Evolutionary conservation across 2,888 invertebrate species (phyloP).

Genomic region (Cistogaster globosa): DNA sequence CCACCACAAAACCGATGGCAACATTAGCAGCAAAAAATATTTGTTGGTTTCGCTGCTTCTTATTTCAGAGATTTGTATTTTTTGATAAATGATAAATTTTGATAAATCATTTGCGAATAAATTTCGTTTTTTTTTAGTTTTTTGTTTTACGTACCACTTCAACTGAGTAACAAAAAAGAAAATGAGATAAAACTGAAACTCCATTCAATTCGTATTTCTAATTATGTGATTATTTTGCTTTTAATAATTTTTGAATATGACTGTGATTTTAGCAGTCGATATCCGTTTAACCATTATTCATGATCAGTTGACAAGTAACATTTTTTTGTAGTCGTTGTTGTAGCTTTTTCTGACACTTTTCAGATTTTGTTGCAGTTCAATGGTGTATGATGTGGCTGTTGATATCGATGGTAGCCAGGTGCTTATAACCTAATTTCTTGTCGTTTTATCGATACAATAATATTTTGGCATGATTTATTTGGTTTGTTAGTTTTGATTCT

Average conservation of each 20-base stretch:
- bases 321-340: neutral
- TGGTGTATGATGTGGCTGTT: constrained; percentile 20
- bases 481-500: constrained; percentile 34
- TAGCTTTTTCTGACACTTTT: neutral
- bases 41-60: constrained; percentile 28
- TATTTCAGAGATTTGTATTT: constrained; percentile 53
- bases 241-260: constrained; percentile 47
- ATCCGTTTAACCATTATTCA: constrained; percentile 62
- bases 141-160: neutral
- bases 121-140: neutral
- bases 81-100: constrained; percentile 68
- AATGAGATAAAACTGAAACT: neutral
- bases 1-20: constrained; percentile 2
- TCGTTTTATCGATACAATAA: constrained; percentile 60
- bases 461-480: constrained; percentile 66
- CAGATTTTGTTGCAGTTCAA: constrained; percentile 28
- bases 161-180: neutral
- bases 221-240: constrained; percentile 68
- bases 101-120: constrained; percentile 65
- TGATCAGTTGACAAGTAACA: constrained; percentile 70
- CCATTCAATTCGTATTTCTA: constrained; percentile 56
- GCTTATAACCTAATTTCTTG: constrained; percentile 71
- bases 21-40: neutral
- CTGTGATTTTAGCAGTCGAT: constrained; percentile 56
- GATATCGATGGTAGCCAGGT: constrained; percentile 57